A percentile compares a stretch with the other conserved stretches of the same genome.
These are phyloP conservation scores for Germaria angustata DNA, from an alignment of 2,888 invertebrate genomes.

Conservation along the genomic window DNA sequence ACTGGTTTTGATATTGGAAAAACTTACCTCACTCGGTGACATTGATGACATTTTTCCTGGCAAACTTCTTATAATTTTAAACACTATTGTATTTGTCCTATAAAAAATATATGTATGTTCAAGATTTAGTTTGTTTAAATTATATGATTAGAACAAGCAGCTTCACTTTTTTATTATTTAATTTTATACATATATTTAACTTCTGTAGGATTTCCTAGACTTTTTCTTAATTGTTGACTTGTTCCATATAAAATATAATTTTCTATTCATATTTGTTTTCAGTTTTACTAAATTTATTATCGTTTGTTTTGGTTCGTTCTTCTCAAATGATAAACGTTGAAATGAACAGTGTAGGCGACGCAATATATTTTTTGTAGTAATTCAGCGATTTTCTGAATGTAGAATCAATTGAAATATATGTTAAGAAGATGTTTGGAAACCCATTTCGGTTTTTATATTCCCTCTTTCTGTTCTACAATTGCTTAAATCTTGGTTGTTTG, in stretches of 20 bases:
- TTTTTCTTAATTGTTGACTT: conserved; percentile 67
- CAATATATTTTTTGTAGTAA: not conserved
- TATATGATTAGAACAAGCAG: not conserved
- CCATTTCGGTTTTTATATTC: too few species aligned
- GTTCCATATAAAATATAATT: conserved; percentile 64
- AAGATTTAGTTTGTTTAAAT: not conserved
- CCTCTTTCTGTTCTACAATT: too few species aligned
- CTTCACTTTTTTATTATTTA: conserved; percentile 18
- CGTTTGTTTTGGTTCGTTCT: conserved; percentile 46
- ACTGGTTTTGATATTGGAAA: not conserved
- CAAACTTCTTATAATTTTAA: conserved; percentile 23
- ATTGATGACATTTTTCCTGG: conserved; percentile 73
- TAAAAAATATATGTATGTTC: not conserved
- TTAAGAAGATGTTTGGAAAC: too few species aligned
- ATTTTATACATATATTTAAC: conserved; percentile 28
- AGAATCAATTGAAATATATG: too few species aligned
- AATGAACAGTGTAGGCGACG: not conserved
- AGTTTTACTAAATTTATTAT: conserved; percentile 25
- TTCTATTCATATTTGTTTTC: conserved; percentile 60
- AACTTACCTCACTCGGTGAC: conserved; percentile 76
- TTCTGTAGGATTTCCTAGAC: conserved; percentile 23
- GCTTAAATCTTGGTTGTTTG: too few species aligned
- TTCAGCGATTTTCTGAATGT: not conserved
- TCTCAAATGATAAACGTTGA: not conserved
- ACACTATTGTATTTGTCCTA: conserved; percentile 4